These are phyloP conservation scores for Pseudochirops corinnae DNA, from an alignment of 2,797 vertebrate species.

Conservation along the genomic window DNA sequence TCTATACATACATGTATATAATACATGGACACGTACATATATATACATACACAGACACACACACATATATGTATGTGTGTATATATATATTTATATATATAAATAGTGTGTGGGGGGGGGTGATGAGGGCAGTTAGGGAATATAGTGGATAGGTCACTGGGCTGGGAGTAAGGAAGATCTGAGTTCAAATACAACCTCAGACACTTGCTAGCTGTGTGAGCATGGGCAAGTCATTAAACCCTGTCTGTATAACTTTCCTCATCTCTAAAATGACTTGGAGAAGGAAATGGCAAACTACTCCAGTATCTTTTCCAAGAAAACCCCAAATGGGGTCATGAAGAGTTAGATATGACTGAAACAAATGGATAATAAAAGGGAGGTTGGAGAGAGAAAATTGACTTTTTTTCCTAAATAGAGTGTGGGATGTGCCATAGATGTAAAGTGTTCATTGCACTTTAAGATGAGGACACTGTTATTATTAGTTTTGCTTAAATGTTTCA, in stretches of 20 bases:
- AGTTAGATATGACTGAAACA: background rate
- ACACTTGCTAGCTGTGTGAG: background rate
- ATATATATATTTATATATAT: too few relatives aligned
- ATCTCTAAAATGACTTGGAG: background rate
- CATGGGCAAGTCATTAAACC: background rate
- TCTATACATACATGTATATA: too few relatives aligned
- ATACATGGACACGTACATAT: too few relatives aligned
- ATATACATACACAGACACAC: too few relatives aligned
- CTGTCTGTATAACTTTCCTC: background rate
- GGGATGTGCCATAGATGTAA: background rate
- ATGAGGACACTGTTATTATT: background rate
- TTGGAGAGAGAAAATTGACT: background rate
- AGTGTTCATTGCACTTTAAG: background rate
- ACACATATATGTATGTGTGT: too few relatives aligned
- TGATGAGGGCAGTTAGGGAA: too few relatives aligned
- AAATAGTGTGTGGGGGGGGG: too few relatives aligned
- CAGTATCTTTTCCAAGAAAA: background rate
- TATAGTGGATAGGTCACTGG: too few relatives aligned
- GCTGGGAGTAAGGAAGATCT: background rate
- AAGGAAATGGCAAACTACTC: background rate
- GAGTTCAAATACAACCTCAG: background rate
- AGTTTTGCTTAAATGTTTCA: background rate
- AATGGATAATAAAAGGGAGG: background rate
- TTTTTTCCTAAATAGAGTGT: background rate
- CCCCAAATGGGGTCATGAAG: background rate